Percentiles rank a stretch among this genome's conserved stretches.
These are phyloP conservation scores for Maniola jurtina DNA, from an alignment of 1,140 invertebrate species.

Conservation along the genomic window DNA sequence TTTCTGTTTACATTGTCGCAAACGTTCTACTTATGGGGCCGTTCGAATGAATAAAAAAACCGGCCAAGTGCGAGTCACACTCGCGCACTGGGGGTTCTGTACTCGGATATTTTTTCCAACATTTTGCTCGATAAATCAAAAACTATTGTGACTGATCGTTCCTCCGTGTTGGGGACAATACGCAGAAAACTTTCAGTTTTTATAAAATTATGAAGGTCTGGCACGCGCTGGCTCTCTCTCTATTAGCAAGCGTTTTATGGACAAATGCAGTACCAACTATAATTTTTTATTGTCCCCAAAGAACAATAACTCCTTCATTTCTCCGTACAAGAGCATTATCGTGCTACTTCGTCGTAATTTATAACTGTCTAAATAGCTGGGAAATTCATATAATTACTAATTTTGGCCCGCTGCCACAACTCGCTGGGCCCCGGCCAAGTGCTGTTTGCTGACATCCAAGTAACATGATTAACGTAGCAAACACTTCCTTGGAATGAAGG, in stretches of 20 bases:
- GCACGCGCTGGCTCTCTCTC: no score
- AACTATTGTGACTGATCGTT: no score
- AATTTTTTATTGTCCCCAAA: not conserved
- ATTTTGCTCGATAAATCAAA: no score
- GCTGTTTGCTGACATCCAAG: constrained; percentile 27
- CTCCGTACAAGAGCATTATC: constrained; percentile 1
- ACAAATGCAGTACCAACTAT: not conserved
- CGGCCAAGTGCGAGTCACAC: no score
- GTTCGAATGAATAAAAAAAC: no score
- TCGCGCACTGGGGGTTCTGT: no score
- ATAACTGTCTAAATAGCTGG: constrained; percentile 12
- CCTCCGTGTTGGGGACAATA: no score
- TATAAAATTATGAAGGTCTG: no score
- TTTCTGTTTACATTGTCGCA: no score
- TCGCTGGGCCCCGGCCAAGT: constrained; percentile 23
- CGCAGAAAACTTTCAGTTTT: no score
- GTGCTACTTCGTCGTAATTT: constrained; percentile 7
- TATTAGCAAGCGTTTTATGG: not conserved
- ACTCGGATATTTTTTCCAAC: no score
- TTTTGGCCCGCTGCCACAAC: constrained; percentile 26
- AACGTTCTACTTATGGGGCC: no score
- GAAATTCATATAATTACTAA: constrained; percentile 33
- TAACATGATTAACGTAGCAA: constrained; percentile 33
- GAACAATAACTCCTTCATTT: not conserved
- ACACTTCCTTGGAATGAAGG: constrained; percentile 10